Evolutionary conservation across 2,888 invertebrate genomes (phyloP).

Genomic region (Lasioglossum pauxillum): DNA sequence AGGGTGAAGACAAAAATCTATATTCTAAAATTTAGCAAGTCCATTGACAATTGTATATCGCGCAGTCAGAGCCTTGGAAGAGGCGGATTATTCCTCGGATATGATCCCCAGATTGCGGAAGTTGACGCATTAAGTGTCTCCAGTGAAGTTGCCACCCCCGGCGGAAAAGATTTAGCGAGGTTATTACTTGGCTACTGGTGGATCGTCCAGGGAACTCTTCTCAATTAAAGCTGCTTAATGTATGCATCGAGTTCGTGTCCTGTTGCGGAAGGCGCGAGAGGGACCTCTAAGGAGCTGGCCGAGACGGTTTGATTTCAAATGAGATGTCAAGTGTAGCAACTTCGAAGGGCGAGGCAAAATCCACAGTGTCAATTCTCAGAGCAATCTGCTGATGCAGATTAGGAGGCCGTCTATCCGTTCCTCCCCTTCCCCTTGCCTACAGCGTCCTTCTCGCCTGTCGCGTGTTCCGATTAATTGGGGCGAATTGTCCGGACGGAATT

Average conservation of each 20-base stretch:
- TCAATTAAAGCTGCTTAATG: constrained; percentile 82
- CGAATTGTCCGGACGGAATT: constrained; percentile 67
- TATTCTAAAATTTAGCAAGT: background rate
- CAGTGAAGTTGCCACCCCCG: background rate
- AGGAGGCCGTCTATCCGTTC: constrained; percentile 67
- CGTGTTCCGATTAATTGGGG: constrained; percentile 67
- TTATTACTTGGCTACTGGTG: constrained; percentile 27
- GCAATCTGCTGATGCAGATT: constrained; percentile 84
- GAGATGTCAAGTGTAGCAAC: constrained; percentile 75
- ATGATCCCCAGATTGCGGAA: constrained; percentile 17
- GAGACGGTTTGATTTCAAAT: constrained; percentile 77
- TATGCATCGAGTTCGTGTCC: constrained; percentile 84
- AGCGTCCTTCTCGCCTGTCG: constrained; percentile 40
- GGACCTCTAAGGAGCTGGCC: constrained; percentile 68
- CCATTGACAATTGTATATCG: background rate
- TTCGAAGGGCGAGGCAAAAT: constrained; percentile 72
- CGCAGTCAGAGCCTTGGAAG: background rate
- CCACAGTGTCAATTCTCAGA: constrained; percentile 83
- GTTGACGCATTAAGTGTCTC: constrained; percentile 32
- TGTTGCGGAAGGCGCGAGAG: constrained; percentile 73
- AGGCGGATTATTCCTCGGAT: constrained; percentile 8
- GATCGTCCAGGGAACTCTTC: constrained; percentile 72
- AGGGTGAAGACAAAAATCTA: background rate
- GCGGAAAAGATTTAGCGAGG: constrained; percentile 11
- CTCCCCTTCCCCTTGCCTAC: background rate